These are phyloP conservation scores for Cosmia pyralina DNA, from an alignment of 2,888 invertebrate species.

Conservation along the genomic window DNA sequence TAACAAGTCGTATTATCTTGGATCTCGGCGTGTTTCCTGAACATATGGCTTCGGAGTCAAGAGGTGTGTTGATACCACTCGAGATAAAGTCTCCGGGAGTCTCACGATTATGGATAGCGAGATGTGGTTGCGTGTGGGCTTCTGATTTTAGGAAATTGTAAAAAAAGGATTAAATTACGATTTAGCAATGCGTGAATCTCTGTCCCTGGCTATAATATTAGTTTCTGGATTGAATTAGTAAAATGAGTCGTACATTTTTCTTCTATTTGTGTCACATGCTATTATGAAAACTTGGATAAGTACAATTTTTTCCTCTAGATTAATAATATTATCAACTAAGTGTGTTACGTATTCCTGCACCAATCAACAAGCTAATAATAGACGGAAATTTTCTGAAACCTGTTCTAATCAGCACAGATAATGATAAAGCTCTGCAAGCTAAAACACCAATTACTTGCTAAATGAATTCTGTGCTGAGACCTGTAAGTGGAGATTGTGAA, in stretches of 20 bases:
- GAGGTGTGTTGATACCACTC: constrained; percentile 52
- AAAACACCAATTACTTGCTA: constrained; percentile 39
- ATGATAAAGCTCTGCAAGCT: constrained; percentile 14
- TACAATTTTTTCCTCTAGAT: neutral
- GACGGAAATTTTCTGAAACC: constrained; percentile 25
- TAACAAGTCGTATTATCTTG: constrained; percentile 46
- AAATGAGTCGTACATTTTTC: neutral
- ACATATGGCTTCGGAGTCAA: constrained; percentile 60
- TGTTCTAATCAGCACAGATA: constrained; percentile 25
- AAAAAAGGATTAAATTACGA: neutral
- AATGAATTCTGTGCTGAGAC: constrained; percentile 41
- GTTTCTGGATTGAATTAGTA: neutral
- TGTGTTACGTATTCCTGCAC: constrained; percentile 3
- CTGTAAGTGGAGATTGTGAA: constrained; percentile 14
- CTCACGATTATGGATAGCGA: constrained; percentile 16
- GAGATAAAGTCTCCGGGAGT: constrained; percentile 50
- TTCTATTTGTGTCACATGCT: neutral
- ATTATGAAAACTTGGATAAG: neutral
- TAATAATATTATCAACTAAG: constrained; percentile 2
- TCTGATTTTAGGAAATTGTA: neutral
- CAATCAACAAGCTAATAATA: constrained; percentile 17
- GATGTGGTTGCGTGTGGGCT: constrained; percentile 7
- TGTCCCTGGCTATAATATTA: neutral
- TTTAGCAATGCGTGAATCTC: too few relatives aligned
- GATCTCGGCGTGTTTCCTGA: constrained; percentile 37